A percentile compares a stretch with the other conserved stretches of the same genome.
Conservation (phyloP, 1,140 invertebrate genomes). For the Portunus trituberculatus region DNA sequence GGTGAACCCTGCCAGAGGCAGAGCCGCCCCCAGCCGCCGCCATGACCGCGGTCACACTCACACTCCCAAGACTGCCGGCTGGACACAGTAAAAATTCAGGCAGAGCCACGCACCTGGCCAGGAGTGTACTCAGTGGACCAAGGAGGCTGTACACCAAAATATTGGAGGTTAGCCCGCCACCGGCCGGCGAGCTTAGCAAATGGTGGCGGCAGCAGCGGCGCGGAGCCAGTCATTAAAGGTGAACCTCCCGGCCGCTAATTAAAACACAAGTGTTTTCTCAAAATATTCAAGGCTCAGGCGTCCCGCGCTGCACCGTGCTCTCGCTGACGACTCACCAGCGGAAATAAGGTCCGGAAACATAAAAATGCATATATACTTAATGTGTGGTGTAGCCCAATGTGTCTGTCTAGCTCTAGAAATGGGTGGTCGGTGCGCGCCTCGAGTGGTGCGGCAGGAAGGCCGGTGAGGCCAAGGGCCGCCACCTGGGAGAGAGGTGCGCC, state of each 20-base stretch:
- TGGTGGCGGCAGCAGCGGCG: conserved; percentile 32
- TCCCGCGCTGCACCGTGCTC: background rate
- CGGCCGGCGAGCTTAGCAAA: conserved; percentile 22
- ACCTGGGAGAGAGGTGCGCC: background rate
- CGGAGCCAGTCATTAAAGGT: conserved; percentile 48
- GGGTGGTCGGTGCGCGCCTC: background rate
- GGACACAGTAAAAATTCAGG: background rate
- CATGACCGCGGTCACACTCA: background rate
- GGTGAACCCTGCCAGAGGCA: conserved; percentile 10
- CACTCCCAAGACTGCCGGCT: background rate
- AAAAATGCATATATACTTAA: background rate
- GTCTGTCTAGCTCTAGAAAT: background rate
- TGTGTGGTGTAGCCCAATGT: background rate
- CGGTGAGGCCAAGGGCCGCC: background rate
- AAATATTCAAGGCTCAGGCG: background rate
- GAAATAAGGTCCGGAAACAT: background rate
- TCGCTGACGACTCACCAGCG: background rate
- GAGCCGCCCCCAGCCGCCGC: background rate
- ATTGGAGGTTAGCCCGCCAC: background rate
- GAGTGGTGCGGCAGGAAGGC: background rate
- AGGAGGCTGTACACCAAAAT: background rate
- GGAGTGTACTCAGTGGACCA: background rate
- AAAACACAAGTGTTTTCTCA: conserved; percentile 23
- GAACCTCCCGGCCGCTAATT: conserved; percentile 18
- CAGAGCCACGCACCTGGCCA: background rate